Evolutionary conservation across 1,140 invertebrate genomes (phyloP), one percentile per base, ranked within the genome.

Genomic region (Drosophila parvula): DNA sequence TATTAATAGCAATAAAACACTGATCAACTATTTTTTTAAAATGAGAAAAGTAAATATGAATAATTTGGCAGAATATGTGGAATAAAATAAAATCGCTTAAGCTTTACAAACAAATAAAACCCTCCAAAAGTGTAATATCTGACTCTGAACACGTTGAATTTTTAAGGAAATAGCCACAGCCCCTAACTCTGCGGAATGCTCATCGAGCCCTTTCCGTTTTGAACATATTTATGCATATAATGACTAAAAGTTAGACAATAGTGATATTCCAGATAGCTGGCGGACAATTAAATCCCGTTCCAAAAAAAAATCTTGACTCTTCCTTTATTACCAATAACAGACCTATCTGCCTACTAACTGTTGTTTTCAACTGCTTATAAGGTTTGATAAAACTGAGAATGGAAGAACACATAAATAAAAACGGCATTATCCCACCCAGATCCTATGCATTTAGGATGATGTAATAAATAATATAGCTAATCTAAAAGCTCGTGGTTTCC

Each of bases 1-100:
- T 47, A 47, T 27, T 12, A 47, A 47, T 12, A 47, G 22, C 14
- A 47, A 47, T 47, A 47, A 47, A 27, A 47, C 27, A 27, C 22
- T 27, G 12, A 47, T 27, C 12, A 27, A 14, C 6, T 47, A 47
- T 11, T 47, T 47, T 7, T 47, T 27, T 14, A 14, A 47, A 47
- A 47, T 47, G 18, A 47, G 34, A 7, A 47, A 47, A 47, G 44
- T 27, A 44, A 47, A 47, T 7, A 4, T 27, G 5, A 47, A 47
- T 14, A 27, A 47, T 5, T 4, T 47, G 7, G 5, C 22, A 12
- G 44, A 47, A 27, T 10, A 44, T 44, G 43, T 44, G 43, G n/a
- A 44, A 44, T 9, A 44, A 18, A 6, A 6, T 30, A 6, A 30
- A 30, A 6, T 30, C 28, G 30, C 30, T 30, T 30, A 30, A 30